phyloP scores from a whole-genome alignment of 2,888 invertebrate species.

The Eretmocerus hayati region DNA sequence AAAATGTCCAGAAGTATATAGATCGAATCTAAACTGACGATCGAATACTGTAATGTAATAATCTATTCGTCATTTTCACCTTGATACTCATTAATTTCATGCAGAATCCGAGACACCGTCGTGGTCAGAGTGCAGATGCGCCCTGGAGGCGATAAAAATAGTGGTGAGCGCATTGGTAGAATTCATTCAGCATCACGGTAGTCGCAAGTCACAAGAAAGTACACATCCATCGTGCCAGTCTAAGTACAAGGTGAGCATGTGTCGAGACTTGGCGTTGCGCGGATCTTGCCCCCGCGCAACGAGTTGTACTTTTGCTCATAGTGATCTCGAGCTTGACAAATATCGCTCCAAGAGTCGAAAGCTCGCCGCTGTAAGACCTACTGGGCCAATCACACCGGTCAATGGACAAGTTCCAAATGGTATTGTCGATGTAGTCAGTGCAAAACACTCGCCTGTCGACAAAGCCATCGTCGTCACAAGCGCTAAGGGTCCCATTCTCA shows the following conservation, averaged over 20 bases:
- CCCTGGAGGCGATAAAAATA: conserved; percentile 61
- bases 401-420: not conserved
- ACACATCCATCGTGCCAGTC: conserved; percentile 53
- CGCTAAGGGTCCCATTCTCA: not conserved
- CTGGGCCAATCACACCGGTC: conserved; percentile 15
- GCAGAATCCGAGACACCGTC: conserved; percentile 56
- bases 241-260: conserved; percentile 87
- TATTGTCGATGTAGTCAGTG: no score
- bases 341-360: conserved; percentile 63
- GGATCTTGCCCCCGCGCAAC: conserved; percentile 80
- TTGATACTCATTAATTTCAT: conserved; percentile 8
- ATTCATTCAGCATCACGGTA: conserved; percentile 69
- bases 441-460: no score
- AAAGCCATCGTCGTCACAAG: not conserved
- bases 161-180: conserved; percentile 73
- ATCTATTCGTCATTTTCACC: conserved; percentile 3
- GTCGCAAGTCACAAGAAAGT: conserved; percentile 57
- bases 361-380: conserved; percentile 41
- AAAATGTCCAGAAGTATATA: no score
- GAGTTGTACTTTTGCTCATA: conserved; percentile 88
- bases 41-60: not conserved
- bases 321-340: conserved; percentile 84
- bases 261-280: conserved; percentile 72
- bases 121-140: conserved; percentile 60
- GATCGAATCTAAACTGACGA: not conserved